Base-by-base conservation (phyloP, 1,140 invertebrate genomes). In the Dolichoris vasculosae region DNA sequence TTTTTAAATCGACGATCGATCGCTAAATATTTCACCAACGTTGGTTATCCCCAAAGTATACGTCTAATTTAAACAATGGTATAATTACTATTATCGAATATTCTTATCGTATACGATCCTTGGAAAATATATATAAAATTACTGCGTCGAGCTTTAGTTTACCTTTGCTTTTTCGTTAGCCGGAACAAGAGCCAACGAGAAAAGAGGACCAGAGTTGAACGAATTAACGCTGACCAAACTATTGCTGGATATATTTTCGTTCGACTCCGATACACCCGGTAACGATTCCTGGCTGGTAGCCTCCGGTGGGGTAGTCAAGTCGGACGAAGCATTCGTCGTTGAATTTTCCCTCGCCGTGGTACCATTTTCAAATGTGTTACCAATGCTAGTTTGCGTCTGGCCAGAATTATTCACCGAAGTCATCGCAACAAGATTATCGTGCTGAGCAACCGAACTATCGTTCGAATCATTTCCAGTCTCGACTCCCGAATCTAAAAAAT, bases 381-480 rank as follows among this genome's bases (percentile, higher is more conserved):
- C 35, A 48, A 46, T 7, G n/a, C 23, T 69, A 9, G 20, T 32
- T 17, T 83, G 82, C 13, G 11, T 67, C 51, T 78, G 73, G 32
- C 55, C 26, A 64, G 32, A 78, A 64, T 40, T 75, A 11, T 64
- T 79, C 75, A 32, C 69, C 38, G 38, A 46, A 67, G n/a, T 76
- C 76, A 86, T 67, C 20, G 48, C 40, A 30, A 40, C 32, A 78
- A 82, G 26, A 83, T 86, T 86, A 46, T 87, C 83, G 43, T 87
- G 78, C n/a, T 88, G 87, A 43, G 81, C 59, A 86, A 91, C 87
- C 89, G 93, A 93, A 93, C 94, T 94, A 90, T 95, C 94, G 91
- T 95, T 95, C 89, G 95, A 95, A 89, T 95, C 95, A 89, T 95
- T 95, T 78, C 95, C 95, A 59, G 95, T 95, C 86, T 96, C 95